Conservation (phyloP, 2,797 vertebrate species). For the Poecilia velifera region DNA sequence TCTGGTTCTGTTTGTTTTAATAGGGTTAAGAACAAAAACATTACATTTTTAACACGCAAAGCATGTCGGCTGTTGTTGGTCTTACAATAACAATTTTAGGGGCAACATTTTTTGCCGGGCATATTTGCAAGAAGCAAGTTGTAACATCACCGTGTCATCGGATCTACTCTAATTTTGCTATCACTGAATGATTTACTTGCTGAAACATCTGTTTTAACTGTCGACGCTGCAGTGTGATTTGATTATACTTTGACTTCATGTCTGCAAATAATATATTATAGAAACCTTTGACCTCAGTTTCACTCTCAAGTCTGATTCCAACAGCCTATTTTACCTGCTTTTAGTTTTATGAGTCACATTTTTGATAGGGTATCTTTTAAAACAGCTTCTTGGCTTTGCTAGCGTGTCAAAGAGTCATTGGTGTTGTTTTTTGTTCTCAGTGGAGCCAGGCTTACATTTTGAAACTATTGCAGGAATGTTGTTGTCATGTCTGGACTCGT, state of each 20-base stretch:
- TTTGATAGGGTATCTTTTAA: neutral
- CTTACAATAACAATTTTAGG: neutral
- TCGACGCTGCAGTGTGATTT: neutral
- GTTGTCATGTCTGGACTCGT: slow-evolving; percentile 61
- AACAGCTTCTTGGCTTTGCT: neutral
- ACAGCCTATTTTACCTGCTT: too few species aligned
- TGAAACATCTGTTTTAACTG: neutral
- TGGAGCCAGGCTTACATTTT: slow-evolving; percentile 27
- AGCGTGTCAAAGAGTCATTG: neutral
- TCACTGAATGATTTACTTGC: neutral
- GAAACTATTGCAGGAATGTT: slow-evolving; percentile 58
- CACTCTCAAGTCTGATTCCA: neutral
- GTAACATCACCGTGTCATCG: neutral
- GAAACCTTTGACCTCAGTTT: neutral
- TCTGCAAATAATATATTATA: neutral
- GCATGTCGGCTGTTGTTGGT: neutral
- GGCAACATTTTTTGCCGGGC: neutral
- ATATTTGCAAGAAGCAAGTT: neutral
- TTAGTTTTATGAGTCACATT: neutral
- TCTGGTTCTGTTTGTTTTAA: neutral
- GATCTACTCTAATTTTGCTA: neutral
- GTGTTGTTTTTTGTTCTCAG: neutral
- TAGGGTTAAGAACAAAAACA: neutral
- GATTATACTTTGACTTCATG: neutral
- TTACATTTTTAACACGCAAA: accelerated